Conservation (phyloP, 2,113 vertebrate genomes). For the Motacilla alba region DNA sequence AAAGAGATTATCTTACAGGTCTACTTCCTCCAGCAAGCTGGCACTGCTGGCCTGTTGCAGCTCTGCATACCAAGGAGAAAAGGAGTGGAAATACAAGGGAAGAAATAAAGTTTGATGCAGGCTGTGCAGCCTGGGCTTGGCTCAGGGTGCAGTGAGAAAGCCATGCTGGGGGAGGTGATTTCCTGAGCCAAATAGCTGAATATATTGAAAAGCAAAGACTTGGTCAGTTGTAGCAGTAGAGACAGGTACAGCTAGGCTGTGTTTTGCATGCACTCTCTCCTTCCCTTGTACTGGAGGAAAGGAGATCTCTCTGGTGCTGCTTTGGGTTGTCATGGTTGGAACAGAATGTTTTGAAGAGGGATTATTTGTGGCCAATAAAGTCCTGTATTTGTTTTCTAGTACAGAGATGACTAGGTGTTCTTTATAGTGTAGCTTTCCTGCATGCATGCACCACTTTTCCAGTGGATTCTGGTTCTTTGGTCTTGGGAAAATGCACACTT, state of each 20-base stretch:
- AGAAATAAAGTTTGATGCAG: not conserved
- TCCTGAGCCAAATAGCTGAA: not conserved
- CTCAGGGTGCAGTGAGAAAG: not conserved
- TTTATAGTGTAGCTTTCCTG: not conserved
- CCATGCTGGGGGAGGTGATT: not conserved
- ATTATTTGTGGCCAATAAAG: not conserved
- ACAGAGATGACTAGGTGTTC: not conserved
- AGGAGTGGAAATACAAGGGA: not conserved
- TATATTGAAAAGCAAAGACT: not conserved
- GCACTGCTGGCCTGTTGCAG: not conserved
- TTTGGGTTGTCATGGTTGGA: not conserved
- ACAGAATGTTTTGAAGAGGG: not conserved
- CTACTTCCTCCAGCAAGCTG: not conserved
- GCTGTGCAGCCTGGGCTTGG: not conserved
- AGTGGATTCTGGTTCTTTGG: not conserved
- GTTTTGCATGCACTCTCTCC: not conserved
- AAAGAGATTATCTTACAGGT: not conserved
- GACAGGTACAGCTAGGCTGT: not conserved
- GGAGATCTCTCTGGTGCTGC: not conserved
- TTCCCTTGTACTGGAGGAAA: not conserved
- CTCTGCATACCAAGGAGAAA: not conserved
- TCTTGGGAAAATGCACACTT: not conserved
- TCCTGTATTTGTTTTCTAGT: not conserved
- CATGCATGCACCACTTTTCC: not conserved
- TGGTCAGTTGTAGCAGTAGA: accelerated